Conservation (phyloP, 2,113 vertebrate species). For the Sapajus apella region DNA sequence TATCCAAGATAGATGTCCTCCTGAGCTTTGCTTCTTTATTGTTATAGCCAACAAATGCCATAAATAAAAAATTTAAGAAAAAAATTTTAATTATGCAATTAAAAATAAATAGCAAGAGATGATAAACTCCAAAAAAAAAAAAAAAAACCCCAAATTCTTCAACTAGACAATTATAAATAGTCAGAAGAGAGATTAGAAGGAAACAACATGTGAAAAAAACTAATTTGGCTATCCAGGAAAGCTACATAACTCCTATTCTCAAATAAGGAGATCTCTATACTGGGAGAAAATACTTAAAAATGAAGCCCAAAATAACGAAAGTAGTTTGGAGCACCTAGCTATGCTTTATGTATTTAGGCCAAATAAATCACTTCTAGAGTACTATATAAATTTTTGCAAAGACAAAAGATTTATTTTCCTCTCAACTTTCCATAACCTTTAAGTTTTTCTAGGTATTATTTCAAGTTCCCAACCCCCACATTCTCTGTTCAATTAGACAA, state of each 20-base stretch:
- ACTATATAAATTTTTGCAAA: neutral
- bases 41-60: neutral
- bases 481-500: neutral
- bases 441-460: neutral
- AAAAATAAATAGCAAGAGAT: neutral
- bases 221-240: neutral
- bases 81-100: neutral
- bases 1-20: neutral
- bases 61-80: neutral
- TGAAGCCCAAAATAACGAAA: slow-evolving; percentile 5
- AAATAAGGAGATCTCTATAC: slow-evolving; percentile 13
- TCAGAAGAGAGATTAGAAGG: neutral
- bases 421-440: neutral
- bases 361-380: slow-evolving; percentile 43
- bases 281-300: neutral
- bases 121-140: neutral
- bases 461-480: neutral
- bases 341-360: neutral
- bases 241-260: neutral
- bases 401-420: slow-evolving; percentile 37
- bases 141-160: neutral
- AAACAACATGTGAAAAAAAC: neutral
- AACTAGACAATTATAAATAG: neutral
- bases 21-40: neutral
- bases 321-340: neutral